A percentile compares a stretch with the other conserved stretches of the same genome.
Evolutionary conservation across 2,888 invertebrate species (phyloP).

Genomic region (Polietes domitor): DNA sequence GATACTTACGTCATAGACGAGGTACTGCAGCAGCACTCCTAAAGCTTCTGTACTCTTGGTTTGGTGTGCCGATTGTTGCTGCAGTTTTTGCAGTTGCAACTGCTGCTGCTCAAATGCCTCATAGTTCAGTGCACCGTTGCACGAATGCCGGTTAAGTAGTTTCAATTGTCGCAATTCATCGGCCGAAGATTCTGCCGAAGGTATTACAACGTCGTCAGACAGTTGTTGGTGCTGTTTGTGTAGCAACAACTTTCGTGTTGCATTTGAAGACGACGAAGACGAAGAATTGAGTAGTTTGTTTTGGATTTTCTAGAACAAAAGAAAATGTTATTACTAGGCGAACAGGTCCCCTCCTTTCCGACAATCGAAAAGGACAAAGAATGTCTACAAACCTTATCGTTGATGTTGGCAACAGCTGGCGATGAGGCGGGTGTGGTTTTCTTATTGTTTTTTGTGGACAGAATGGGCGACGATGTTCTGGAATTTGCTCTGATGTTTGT

Average conservation of each 20-base stretch:
- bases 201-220: constrained; percentile 52
- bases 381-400: constrained; percentile 64
- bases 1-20: constrained; percentile 87
- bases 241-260: constrained; percentile 52
- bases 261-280: constrained; percentile 30
- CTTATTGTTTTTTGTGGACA: constrained; percentile 51
- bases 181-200: constrained; percentile 10
- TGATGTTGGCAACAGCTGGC: constrained; percentile 45
- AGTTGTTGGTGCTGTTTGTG: constrained; percentile 67
- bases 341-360: background rate
- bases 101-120: constrained; percentile 70
- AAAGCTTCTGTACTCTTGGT: constrained; percentile 91
- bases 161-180: constrained; percentile 68
- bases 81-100: constrained; percentile 66
- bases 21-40: constrained; percentile 91
- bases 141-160: constrained; percentile 75
- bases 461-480: constrained; percentile 64
- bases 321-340: background rate
- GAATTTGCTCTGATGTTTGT: constrained; percentile 58
- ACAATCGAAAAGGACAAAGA: background rate
- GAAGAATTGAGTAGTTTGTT: constrained; percentile 56
- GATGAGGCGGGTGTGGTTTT: constrained; percentile 65
- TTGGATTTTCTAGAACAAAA: constrained; percentile 50
- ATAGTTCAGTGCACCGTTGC: constrained; percentile 72
- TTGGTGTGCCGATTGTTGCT: constrained; percentile 68